These are phyloP conservation scores for Genyomyrus donnyi DNA, from an alignment of 2,113 vertebrate genomes.

Conservation along the genomic window DNA sequence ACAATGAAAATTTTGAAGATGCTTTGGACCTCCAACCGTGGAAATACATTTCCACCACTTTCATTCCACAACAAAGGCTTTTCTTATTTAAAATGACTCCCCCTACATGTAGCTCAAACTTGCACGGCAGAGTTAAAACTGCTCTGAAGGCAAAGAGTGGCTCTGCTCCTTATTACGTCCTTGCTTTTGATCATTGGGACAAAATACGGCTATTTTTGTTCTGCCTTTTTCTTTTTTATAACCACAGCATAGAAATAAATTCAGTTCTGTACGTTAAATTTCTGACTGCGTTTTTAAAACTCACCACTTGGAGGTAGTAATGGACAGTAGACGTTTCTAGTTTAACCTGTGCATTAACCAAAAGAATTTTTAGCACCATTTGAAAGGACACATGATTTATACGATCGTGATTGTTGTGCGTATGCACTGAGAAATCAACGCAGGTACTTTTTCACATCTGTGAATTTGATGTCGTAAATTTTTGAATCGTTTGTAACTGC, in stretches of 20 bases:
- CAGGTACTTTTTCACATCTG: not conserved
- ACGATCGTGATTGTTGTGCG: not conserved
- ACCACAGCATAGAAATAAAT: not conserved
- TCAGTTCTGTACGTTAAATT: not conserved
- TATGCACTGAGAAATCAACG: not conserved
- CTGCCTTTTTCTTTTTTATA: not conserved
- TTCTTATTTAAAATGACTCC: not conserved
- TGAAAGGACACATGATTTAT: not conserved
- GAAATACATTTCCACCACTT: not conserved
- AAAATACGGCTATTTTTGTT: not conserved
- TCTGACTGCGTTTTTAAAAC: not conserved
- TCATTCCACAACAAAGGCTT: not conserved
- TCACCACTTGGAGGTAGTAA: slow-evolving; percentile 6
- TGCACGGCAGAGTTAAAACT: not conserved
- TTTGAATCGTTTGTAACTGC: not conserved
- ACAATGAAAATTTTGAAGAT: not conserved
- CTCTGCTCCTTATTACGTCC: not conserved
- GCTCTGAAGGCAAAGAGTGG: not conserved
- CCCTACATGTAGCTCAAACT: not conserved
- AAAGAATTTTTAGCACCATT: not conserved
- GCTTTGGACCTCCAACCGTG: not conserved
- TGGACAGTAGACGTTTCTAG: not conserved
- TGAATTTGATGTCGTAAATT: not conserved
- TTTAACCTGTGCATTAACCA: not conserved
- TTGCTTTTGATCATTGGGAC: not conserved